phyloP scores from a whole-genome alignment of 2,113 vertebrate genomes.

The Nothocercus julius region DNA sequence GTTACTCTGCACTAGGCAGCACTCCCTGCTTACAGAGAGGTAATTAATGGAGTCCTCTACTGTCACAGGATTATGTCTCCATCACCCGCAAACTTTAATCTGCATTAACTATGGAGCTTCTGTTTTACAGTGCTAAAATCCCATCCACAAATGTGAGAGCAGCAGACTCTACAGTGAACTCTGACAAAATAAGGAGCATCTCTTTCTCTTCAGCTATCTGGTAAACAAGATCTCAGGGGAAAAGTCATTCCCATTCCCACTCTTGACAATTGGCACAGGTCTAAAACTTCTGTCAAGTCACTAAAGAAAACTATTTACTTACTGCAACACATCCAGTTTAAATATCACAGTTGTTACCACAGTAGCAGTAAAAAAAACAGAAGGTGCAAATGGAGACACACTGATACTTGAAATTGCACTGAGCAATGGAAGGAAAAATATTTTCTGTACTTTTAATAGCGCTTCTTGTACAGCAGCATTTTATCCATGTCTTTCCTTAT shows the following conservation, averaged over 20 bases:
- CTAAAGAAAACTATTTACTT: background rate
- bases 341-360: background rate
- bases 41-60: background rate
- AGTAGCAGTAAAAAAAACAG: background rate
- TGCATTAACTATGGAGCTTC: accelerated
- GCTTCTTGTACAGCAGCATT: background rate
- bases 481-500: background rate
- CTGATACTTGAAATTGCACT: background rate
- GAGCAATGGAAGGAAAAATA: background rate
- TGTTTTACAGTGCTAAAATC: background rate
- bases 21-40: background rate
- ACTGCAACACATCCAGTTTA: background rate
- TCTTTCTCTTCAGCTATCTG: background rate
- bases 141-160: background rate
- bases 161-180: background rate
- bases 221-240: background rate
- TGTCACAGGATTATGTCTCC: background rate
- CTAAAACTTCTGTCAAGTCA: background rate
- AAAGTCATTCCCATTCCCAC: background rate
- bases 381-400: background rate
- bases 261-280: background rate
- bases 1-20: background rate
- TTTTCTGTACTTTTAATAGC: background rate
- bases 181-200: accelerated
- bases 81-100: background rate